phyloP scores from a whole-genome alignment of 92 coral and sea anemone genomes.

The Siderastrea siderea region DNA sequence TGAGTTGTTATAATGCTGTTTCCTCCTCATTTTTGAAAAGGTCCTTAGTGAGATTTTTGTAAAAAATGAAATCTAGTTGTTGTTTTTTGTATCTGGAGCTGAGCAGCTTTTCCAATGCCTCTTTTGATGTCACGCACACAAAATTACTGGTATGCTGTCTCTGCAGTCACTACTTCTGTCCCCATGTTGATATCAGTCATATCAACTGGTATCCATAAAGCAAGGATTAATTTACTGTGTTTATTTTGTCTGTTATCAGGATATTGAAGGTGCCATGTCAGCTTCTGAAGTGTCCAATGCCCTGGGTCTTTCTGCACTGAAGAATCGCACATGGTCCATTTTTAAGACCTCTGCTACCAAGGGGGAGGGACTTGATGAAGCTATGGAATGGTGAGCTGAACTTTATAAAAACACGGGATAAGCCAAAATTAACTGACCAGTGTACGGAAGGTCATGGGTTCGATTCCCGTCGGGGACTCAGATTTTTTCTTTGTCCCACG shows the following conservation, averaged over 20 bases:
- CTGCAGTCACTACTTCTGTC: background rate
- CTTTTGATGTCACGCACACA: background rate
- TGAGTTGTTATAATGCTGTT: too few relatives aligned
- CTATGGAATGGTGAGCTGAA: conserved; percentile 94
- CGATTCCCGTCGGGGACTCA: too few relatives aligned
- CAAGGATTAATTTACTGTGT: background rate
- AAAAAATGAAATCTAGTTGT: too few relatives aligned
- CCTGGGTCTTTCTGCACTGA: conserved; percentile 89
- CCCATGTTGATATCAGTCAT: too few relatives aligned
- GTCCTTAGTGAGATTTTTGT: too few relatives aligned
- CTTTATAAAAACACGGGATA: background rate
- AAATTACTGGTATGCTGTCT: background rate
- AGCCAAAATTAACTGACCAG: too few relatives aligned
- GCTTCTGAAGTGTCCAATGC: conserved; percentile 94
- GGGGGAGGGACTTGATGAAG: conserved; percentile 97
- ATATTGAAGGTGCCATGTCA: conserved; percentile 98
- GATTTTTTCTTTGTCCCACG: too few relatives aligned
- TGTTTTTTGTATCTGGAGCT: background rate
- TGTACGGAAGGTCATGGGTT: too few relatives aligned
- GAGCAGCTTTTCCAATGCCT: background rate
- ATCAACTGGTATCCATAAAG: too few relatives aligned
- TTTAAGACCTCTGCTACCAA: conserved; percentile 96
- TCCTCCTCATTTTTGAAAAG: too few relatives aligned
- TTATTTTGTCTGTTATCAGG: conserved; percentile 53
- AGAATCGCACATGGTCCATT: conserved; percentile 95